Percentiles rank a stretch among this genome's conserved stretches.
phyloP scores from a whole-genome alignment of 2,888 invertebrate species.

The Monoplex corrugatus region DNA sequence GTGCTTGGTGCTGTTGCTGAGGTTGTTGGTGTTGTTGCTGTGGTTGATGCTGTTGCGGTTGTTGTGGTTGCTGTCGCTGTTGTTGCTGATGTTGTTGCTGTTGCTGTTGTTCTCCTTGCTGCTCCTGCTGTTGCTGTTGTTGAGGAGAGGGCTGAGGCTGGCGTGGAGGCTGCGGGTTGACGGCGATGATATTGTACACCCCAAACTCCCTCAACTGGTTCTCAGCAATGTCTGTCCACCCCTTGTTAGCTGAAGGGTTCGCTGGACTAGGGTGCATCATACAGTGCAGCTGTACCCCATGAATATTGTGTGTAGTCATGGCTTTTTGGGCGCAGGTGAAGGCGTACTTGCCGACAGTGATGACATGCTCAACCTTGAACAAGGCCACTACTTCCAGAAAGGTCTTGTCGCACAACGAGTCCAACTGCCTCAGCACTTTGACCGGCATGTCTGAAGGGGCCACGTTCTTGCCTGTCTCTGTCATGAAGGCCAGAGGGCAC shows the following conservation, averaged over 20 bases:
- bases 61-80: constrained; percentile 24
- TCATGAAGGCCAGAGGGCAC: constrained; percentile 93
- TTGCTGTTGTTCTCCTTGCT: neutral
- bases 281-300: constrained; percentile 83
- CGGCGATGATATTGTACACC: constrained; percentile 79
- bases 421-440: constrained; percentile 71
- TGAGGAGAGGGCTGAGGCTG: constrained; percentile 9
- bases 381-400: constrained; percentile 88
- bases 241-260: constrained; percentile 88
- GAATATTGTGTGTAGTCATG: constrained; percentile 53
- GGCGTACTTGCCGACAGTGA: constrained; percentile 88
- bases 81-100: constrained; percentile 43
- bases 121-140: constrained; percentile 18
- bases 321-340: constrained; percentile 59
- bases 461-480: constrained; percentile 89
- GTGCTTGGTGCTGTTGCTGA: neutral
- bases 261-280: constrained; percentile 92
- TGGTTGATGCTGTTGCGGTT: constrained; percentile 29
- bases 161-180: constrained; percentile 46
- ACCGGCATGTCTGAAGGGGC: constrained; percentile 89
- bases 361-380: constrained; percentile 87
- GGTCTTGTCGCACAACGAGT: constrained; percentile 86
- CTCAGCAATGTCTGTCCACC: constrained; percentile 89
- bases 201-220: constrained; percentile 85
- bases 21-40: constrained; percentile 29